Evolutionary conservation across 2,888 invertebrate species (phyloP).

Genomic region (Germaria angustata): DNA sequence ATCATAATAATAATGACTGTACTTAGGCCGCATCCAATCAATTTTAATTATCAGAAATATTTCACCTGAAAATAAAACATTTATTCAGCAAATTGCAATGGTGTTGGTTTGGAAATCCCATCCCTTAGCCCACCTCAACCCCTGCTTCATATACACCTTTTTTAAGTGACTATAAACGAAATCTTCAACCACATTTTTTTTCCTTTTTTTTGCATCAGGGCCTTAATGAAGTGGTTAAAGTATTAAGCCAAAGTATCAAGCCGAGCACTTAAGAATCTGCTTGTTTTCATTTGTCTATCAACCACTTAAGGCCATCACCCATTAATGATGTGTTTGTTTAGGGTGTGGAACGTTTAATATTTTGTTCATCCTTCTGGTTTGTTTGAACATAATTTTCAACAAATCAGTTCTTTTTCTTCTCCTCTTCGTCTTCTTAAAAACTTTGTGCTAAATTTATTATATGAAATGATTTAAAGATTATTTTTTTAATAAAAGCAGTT

Average conservation of each 20-base stretch:
- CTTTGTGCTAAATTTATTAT: no score
- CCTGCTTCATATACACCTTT: neutral
- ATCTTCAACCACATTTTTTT: no score
- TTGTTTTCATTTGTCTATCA: neutral
- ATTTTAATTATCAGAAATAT: conserved; percentile 39
- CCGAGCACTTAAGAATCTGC: neutral
- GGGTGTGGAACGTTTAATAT: neutral
- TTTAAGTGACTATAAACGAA: no score
- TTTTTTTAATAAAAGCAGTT: neutral
- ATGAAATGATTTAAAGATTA: neutral
- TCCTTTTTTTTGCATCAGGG: neutral
- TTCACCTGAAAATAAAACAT: neutral
- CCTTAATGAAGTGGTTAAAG: conserved; percentile 2
- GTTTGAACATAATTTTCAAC: neutral
- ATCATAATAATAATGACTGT: neutral
- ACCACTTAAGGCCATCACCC: neutral
- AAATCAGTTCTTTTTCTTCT: neutral
- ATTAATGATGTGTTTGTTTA: neutral
- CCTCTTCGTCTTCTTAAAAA: neutral
- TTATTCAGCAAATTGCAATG: no score
- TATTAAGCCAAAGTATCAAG: conserved; percentile 22
- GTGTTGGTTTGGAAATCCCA: neutral
- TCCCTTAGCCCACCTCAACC: neutral
- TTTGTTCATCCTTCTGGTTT: neutral
- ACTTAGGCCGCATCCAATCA: neutral